Percentiles rank a stretch among this genome's conserved stretches.
phyloP scores from a whole-genome alignment of 2,113 vertebrate species.

The Tylochromis polylepis region DNA sequence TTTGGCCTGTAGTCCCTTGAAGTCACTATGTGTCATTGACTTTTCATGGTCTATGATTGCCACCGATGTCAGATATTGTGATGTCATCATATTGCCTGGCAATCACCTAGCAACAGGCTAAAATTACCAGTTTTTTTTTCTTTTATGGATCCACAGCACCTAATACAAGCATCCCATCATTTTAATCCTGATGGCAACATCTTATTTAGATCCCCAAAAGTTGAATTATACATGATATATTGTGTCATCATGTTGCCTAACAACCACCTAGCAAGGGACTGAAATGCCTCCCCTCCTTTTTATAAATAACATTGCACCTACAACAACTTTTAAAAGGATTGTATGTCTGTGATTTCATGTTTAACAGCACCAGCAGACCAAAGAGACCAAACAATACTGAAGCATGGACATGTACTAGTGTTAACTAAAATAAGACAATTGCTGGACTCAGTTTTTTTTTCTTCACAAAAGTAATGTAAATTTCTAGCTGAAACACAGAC shows the following conservation, averaged over 20 bases:
- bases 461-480: background rate
- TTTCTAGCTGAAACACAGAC: background rate
- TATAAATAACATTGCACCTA: background rate
- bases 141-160: background rate
- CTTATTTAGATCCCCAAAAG: background rate
- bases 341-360: background rate
- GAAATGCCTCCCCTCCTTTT: background rate
- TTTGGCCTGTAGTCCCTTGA: background rate
- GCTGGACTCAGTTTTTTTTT: background rate
- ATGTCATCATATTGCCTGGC: background rate
- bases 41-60: background rate
- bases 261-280: background rate
- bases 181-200: background rate
- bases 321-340: background rate
- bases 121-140: background rate
- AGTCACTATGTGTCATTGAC: background rate
- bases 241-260: background rate
- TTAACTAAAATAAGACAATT: background rate
- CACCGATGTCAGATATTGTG: background rate
- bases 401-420: background rate
- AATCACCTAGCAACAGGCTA: background rate
- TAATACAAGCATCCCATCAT: background rate
- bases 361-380: background rate
- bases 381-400: background rate
- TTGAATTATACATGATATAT: background rate